Evolutionary conservation across 2,888 invertebrate genomes (phyloP).

Genomic region (Neoscelio sp.): DNA sequence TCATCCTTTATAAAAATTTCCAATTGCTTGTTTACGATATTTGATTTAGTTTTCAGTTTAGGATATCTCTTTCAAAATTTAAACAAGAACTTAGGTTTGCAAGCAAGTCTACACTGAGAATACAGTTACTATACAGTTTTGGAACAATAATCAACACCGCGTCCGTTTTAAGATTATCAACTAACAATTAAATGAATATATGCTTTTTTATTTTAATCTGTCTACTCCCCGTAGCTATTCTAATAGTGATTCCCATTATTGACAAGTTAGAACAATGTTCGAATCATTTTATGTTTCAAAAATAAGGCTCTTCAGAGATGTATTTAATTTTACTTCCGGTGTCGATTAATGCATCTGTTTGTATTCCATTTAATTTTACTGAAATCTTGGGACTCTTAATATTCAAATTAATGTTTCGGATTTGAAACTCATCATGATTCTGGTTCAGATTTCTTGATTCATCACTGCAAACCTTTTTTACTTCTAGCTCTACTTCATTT

Average conservation of each 20-base stretch:
- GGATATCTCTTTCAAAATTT: not conserved
- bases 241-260: not conserved
- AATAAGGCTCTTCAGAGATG: constrained; percentile 19
- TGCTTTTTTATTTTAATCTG: constrained; percentile 16
- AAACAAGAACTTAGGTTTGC: not conserved
- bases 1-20: too few species aligned
- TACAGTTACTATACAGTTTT: not conserved
- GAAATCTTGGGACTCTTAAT: too few species aligned
- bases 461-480: too few species aligned
- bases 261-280: constrained; percentile 3
- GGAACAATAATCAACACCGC: not conserved
- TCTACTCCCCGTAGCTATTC: constrained; percentile 14
- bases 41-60: not conserved
- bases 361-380: not conserved
- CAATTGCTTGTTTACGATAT: too few species aligned
- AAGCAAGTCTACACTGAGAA: not conserved
- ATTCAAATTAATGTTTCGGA: too few species aligned
- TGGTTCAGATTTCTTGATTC: too few species aligned
- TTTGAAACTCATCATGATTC: too few species aligned
- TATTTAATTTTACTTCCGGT: constrained; percentile 35
- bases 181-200: not conserved
- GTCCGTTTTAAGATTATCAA: not conserved
- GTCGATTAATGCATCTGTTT: constrained; percentile 9
- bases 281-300: not conserved
- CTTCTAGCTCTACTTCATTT: too few species aligned